Evolutionary conservation across 2,888 invertebrate species (phyloP), one percentile per base, ranked within the genome.

Genomic region (Drosophila niveifrons): DNA sequence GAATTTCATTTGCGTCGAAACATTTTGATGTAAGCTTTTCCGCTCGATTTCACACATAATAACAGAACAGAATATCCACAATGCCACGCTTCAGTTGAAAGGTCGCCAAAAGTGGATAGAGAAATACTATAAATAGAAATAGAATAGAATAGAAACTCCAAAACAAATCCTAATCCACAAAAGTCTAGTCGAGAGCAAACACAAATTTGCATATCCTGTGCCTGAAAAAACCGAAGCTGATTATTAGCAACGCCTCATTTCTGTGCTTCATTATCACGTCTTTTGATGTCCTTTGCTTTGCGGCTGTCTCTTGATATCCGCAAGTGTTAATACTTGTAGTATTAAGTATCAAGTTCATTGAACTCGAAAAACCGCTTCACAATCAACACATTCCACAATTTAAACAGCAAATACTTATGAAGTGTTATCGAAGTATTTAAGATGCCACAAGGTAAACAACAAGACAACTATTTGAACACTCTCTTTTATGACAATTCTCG

Each of bases 1-100:
- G 70, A 81, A 81, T 87, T 81, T 72, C 71, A 78, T 82, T 86
- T 75, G 61, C 70, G 67, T 69, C 66, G n/a, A 46, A 28, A 58
- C 55, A 64, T 64, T 61, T 61, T 65, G 52, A 17, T 64, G 48
- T 34, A 53, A 64, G 52, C 64, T 69, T 82, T 75, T 73, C 55
- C 68, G 63, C 74, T 76, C 74, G 53, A 87, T 81, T 78, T 81
- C 72, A 67, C 70, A 61, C 52, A 59, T 34, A 72, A 71, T 44
- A 72, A 66, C 63, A 15, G n/a, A n/a, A n/a, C 41, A 23, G 2
- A 23, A 23, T 36, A 39, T n/a, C n/a, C 31, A 39, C 53, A 55
- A 46, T 11, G 44, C 36, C 34, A 29, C 3, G 46, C 41, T 47
- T 15, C 41, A 50, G 18, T 31, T 15, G 9, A 15, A 28, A 59